phyloP scores from a whole-genome alignment of 2,113 vertebrate genomes.

The Girardinichthys multiradiatus region DNA sequence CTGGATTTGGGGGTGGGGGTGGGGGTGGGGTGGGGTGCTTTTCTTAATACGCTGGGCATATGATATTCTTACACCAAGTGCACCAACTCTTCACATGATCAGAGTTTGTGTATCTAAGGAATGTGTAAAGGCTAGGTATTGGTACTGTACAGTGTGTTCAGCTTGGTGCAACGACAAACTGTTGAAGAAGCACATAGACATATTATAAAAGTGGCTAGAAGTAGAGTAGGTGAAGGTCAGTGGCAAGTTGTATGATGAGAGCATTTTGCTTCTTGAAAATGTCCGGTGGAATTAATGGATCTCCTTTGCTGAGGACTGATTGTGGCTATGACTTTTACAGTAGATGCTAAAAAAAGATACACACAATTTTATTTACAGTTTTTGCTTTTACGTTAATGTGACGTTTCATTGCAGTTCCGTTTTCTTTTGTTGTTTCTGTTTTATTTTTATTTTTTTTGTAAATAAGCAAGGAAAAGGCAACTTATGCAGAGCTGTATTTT shows the following conservation, averaged over 20 bases:
- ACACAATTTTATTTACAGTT: constrained; percentile 56
- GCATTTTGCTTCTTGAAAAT: constrained; percentile 42
- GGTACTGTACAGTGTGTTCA: constrained; percentile 65
- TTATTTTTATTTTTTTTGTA: constrained; percentile 34
- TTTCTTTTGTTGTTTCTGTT: constrained; percentile 41
- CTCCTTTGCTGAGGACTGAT: constrained; percentile 43
- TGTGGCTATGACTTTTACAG: constrained; percentile 35
- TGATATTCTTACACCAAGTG: constrained; percentile 57
- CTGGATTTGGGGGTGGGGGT: no score
- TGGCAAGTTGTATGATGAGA: constrained; percentile 54
- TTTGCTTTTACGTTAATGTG: constrained; percentile 43
- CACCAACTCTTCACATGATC: constrained; percentile 41
- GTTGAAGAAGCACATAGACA: constrained; percentile 55
- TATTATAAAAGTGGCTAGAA: constrained; percentile 48
- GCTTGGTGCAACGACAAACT: constrained; percentile 55
- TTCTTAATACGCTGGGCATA: constrained; percentile 54
- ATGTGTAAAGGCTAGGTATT: constrained; percentile 65
- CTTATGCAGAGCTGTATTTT: constrained; percentile 68
- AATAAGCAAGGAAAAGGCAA: constrained; percentile 44
- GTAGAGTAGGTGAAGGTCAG: constrained; percentile 64
- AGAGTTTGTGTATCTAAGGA: constrained; percentile 67
- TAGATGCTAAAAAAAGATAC: constrained; percentile 65
- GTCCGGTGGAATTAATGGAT: constrained; percentile 31
- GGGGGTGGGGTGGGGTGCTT: no score
- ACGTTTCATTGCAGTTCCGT: constrained; percentile 45